Evolutionary conservation across 2,888 invertebrate species (phyloP).

Genomic region (Lumbricus terrestris): DNA sequence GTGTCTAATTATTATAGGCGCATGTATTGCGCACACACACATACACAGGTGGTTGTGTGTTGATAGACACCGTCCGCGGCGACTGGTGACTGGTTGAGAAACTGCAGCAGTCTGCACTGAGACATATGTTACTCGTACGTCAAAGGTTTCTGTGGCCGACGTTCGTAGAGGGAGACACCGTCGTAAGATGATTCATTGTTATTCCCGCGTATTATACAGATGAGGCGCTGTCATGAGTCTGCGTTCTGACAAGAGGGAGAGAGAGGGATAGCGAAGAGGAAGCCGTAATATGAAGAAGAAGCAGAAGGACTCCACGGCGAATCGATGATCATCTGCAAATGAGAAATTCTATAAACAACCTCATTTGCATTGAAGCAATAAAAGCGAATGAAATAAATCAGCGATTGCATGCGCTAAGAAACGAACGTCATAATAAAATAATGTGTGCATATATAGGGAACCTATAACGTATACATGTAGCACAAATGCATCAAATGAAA

Average conservation of each 20-base stretch:
- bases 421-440: background rate
- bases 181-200: background rate
- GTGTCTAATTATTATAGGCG: background rate
- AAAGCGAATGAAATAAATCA: background rate
- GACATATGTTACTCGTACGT: background rate
- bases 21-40: too few species aligned
- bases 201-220: background rate
- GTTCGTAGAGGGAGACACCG: background rate
- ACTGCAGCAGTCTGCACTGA: background rate
- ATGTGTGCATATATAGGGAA: too few species aligned
- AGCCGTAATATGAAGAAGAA: too few species aligned
- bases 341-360: background rate
- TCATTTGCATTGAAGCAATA: conserved; percentile 3
- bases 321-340: conserved; percentile 3
- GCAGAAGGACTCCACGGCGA: background rate
- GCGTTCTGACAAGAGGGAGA: background rate
- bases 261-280: background rate
- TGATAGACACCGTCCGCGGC: background rate
- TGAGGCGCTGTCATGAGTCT: background rate
- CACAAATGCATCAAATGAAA: background rate
- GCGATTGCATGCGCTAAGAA: background rate
- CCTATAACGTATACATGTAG: too few species aligned
- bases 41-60: background rate
- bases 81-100: background rate
- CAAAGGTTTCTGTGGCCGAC: background rate